Evolutionary conservation across 2,797 vertebrate species (phyloP), one percentile per base, ranked within the genome.

Genomic region (Lagodon rhomboides): DNA sequence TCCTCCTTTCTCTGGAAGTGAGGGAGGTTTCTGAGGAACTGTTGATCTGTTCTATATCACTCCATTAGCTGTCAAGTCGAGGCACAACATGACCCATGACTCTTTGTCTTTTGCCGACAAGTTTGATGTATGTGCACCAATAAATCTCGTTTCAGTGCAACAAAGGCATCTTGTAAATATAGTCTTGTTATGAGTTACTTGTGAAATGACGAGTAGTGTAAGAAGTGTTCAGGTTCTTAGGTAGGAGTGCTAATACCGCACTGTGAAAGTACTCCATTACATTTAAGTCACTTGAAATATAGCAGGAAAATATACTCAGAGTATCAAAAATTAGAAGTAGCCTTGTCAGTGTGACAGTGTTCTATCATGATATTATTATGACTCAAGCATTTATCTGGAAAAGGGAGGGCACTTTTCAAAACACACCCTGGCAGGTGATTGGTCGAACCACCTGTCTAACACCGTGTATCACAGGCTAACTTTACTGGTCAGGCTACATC

Each of bases 1-100:
- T 53, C 12, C 3, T 53, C 12, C 2, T 73, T 92, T 92, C 90
- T 22, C 16, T 72, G 78, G 89, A 93, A 92, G 27, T 58, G 27
- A 27, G 23, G 50, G 68, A 7, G 67, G 4, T 61, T 91, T 91
- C 91, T 60, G 3, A 63, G 44, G 80, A 91, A 91, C 25, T 67
- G 58, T 50, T 41, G 11, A 30, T 34, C 43, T 64, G 50, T 23
- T 65, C 12, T 59, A 1, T 55, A 8, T 41, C 10, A 66, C 38
- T 17, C 4, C 4, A 38, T 47, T 51, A 53, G 5, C 5, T 10
- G 20, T 69, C 3, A 43, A 53, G 65, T 41, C 60, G 61, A 56
- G 43, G 43, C 0, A 2, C 7, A 47, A 25, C 51, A 44, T 1
- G 61, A 51, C 12, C 17, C 0, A n/a, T 13, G 8, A 10, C 16